Percentiles rank a stretch among this genome's conserved stretches.
These are phyloP conservation scores for Xyliphius kryptos DNA, from an alignment of 2,113 vertebrate species.

Conservation along the genomic window DNA sequence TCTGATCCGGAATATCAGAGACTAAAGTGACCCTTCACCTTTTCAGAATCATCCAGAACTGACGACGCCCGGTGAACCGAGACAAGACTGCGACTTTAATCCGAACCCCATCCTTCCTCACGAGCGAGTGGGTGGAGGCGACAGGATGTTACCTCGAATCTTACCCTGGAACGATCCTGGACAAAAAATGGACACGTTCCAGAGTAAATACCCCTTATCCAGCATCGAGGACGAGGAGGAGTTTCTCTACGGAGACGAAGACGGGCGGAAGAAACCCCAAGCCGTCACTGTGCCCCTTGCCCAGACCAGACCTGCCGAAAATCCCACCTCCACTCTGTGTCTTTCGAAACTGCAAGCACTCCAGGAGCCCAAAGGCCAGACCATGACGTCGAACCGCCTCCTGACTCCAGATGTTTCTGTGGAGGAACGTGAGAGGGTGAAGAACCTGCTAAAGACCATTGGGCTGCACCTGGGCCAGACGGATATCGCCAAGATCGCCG, in stretches of 20 bases:
- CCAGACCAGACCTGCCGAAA: constrained; percentile 5
- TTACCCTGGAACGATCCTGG: constrained; percentile 59
- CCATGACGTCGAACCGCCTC: too few relatives aligned
- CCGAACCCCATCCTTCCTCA: constrained; percentile 81
- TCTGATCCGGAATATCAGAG: too few relatives aligned
- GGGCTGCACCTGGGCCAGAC: constrained; percentile 74
- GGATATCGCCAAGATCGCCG: constrained; percentile 71
- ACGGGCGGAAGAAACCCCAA: constrained; percentile 20
- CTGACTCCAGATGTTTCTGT: constrained; percentile 24
- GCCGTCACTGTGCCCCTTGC: constrained; percentile 17
- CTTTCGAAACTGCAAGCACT: too few relatives aligned
- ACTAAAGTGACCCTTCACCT: too few relatives aligned
- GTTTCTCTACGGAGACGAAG: constrained; percentile 82
- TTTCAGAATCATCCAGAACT: neutral
- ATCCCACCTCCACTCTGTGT: neutral
- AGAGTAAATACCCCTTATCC: constrained; percentile 58
- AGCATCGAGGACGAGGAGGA: constrained; percentile 90
- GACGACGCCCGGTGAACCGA: neutral
- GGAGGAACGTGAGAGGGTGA: constrained; percentile 70
- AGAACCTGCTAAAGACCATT: constrained; percentile 80
- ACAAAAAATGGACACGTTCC: constrained; percentile 53
- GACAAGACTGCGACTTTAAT: neutral
- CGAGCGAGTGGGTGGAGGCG: constrained; percentile 73
- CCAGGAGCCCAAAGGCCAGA: too few relatives aligned
- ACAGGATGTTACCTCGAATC: constrained; percentile 77